Base-by-base conservation (phyloP, 2,113 vertebrate genomes). In the Lontra canadensis region DNA sequence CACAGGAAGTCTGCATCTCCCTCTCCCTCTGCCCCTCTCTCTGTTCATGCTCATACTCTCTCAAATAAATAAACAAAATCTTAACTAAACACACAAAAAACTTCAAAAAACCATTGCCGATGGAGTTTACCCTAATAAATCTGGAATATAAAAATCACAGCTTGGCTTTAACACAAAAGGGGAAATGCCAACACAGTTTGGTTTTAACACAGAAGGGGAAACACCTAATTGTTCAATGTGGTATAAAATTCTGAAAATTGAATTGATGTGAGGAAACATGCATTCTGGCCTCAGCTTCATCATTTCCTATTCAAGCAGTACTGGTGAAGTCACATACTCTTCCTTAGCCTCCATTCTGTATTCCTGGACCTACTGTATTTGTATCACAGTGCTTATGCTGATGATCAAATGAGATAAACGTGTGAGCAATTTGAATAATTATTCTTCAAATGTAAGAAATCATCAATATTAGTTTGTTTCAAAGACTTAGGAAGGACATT, bases 401-500 rank as follows among this genome's bases (percentile, higher is more conserved):
- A 88, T 69, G 42, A 73, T 83, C 36, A 84, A 65, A 71, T 85
- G 84, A 85, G 71, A 80, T 67, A 88, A 74, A 21, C 47, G 0
- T 80, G 57, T 67, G 23, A 83, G 34, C 23, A 74, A 23, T 63
- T 94, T 97, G 67, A 95, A 47, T 79, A 94, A n/a, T 78, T 87
- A 47, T 34, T 89, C 18, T 87, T 90, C 49, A 95, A 83, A 86
- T 63, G 14, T 20, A 87, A 88, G 44, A 93, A 88, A 93, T 95
- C 13, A 69, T 92, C 89, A 89, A 65, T 85, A 82, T 52, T 83
- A 76, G 17, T 94, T 92, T 87, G 86, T 79, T 96, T 94, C 15
- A 83, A 73, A 87, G 44, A 90, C 5, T 78, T 71, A 85, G 44
- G 65, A 25, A 85, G 55, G 71, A 21, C 2, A 59, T 71, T 82